phyloP scores from a whole-genome alignment of 2,888 invertebrate species.

The Cybosia mesomella region DNA sequence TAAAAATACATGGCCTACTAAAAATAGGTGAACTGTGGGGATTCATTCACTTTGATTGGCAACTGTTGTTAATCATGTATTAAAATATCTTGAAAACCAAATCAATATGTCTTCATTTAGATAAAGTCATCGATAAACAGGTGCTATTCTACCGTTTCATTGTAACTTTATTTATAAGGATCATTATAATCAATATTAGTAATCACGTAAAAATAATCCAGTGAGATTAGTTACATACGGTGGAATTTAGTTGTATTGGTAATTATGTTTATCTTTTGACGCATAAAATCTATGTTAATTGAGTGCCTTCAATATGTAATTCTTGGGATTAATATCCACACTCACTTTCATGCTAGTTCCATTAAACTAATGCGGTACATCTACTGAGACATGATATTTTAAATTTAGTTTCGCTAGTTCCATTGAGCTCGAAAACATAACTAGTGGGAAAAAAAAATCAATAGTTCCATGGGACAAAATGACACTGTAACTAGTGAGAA shows the following conservation, averaged over 20 bases:
- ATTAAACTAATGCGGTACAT: no score
- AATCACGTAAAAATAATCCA: constrained; percentile 1
- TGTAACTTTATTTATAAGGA: constrained; percentile 3
- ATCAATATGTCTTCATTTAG: constrained; percentile 11
- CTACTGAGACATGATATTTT: no score
- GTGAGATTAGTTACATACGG: neutral
- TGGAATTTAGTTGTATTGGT: neutral
- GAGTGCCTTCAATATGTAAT: neutral
- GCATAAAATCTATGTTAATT: constrained; percentile 4
- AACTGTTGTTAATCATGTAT: neutral
- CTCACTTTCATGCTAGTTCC: no score
- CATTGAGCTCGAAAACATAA: no score
- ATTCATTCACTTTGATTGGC: neutral
- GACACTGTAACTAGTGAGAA: no score
- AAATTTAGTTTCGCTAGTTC: no score
- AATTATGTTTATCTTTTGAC: neutral
- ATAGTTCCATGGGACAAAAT: no score
- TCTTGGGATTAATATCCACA: no score
- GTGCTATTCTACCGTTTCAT: neutral
- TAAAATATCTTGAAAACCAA: neutral
- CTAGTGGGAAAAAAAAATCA: no score
- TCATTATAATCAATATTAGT: constrained; percentile 1
- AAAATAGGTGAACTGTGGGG: neutral
- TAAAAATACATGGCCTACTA: no score
- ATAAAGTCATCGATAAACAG: constrained; percentile 7